Base-by-base conservation (phyloP, 1,140 invertebrate species). In the Bombus confusus region DNA sequence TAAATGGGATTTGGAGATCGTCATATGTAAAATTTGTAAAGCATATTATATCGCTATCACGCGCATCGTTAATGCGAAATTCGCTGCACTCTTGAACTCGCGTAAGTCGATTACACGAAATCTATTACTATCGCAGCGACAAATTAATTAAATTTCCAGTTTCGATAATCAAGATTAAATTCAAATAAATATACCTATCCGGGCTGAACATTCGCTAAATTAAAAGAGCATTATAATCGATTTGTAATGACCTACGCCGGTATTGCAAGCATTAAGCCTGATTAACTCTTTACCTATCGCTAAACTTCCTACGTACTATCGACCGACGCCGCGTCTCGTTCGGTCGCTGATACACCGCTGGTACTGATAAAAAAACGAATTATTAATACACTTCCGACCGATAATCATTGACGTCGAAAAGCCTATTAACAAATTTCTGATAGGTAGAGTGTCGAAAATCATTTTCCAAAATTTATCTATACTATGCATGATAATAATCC, bases 81-180 rank as follows among this genome's bases (percentile, higher is more conserved):
- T 64, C 64, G 41, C 25, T 52, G 10, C 39, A 28, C 43, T 52
- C 64, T 34, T 81, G 34, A 57, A 81, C 15, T 59, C 12, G 10
- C 34, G 31, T 71, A 80, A 71, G 34, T 71, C 47, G 41, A 80
- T 80, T 69, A 81, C 28, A 57, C 31, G 25, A 39, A 80, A 39
- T 80, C 41, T 80, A 71, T 71, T 80, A 80, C 69, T 41, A 59
- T 25, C 37, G 28, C 79, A 18, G 43, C 62, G 66, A 41, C 43
- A 57, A 80, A 80, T 80, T 69, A 71, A 81, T 81, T 57, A 81
- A 81, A 81, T 72, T 81, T 39, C 34, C 78, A 37, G 43, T 71
- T 37, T 10, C 66, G 66, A 80, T 71, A 41, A 69, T 66, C 68
- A 37, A 72, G 47, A 81, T 57, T 81, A 41, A 72, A 81, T 72